Percentiles rank a stretch among this genome's conserved stretches.
Evolutionary conservation across 2,888 invertebrate species (phyloP).

Genomic region (Hydrotaea cyrtoneurina): DNA sequence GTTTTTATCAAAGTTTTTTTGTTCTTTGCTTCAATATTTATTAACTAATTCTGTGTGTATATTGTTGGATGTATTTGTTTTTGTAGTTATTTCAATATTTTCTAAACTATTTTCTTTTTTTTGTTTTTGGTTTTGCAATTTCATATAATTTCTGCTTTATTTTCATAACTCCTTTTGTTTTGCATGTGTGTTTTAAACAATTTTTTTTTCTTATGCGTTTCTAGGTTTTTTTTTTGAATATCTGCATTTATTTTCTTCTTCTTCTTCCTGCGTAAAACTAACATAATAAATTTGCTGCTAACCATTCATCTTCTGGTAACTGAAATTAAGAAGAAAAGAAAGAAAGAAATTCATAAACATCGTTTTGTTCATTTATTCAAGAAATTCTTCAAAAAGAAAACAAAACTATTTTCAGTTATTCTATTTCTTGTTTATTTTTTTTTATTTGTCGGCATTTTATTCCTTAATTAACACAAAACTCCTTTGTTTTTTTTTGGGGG

Average conservation of each 20-base stretch:
- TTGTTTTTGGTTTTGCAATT: conserved; percentile 5
- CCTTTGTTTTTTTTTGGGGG: not conserved
- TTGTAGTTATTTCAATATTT: conserved; percentile 34
- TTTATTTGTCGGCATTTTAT: not conserved
- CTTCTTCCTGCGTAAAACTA: conserved; percentile 80
- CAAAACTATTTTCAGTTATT: conserved; percentile 31
- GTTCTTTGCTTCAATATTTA: conserved; percentile 7
- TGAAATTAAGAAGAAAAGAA: conserved; percentile 81
- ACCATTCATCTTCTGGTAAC: conserved; percentile 94
- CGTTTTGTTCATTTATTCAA: conserved; percentile 55
- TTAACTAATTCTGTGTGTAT: conserved; percentile 8
- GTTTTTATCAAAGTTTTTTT: not conserved
- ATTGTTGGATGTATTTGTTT: conserved; percentile 28
- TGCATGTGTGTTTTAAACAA: conserved; percentile 48
- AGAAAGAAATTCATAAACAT: conserved; percentile 68
- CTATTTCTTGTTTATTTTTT: conserved; percentile 37
- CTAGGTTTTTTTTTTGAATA: conserved; percentile 52
- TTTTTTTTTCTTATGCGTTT: conserved; percentile 56
- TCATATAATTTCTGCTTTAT: conserved; percentile 37
- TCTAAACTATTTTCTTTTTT: not conserved
- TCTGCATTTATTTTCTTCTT: conserved; percentile 48
- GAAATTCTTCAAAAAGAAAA: conserved; percentile 31
- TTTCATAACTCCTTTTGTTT: conserved; percentile 36
- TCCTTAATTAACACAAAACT: conserved; percentile 19
- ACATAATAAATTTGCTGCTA: conserved; percentile 92